Base-by-base conservation (phyloP, 2,113 vertebrate species). In the Hypanus sabinus region DNA sequence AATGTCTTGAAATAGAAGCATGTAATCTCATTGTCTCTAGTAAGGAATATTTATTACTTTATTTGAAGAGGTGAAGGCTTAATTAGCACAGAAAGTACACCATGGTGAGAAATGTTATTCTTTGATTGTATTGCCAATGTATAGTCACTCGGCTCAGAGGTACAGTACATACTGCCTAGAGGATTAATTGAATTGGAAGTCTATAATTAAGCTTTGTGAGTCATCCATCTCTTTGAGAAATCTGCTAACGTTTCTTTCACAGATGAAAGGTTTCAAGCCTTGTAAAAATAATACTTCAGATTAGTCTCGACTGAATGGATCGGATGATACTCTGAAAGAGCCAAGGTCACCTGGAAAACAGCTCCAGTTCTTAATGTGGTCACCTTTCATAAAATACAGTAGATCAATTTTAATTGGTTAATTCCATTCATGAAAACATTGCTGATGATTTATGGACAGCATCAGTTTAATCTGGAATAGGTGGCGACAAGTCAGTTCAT, bases 161-260 rank as follows among this genome's bases (percentile, higher is more conserved):
- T 38, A 71, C n/a, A 38, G 33, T 38, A 71, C n/a, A 38, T 38
- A 38, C 33, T n/a, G 36, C 27, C 65, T 22, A 18, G 33, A 70
- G 22, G 65, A 71, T 92, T 70, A 92, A 92, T 92, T 92, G 60
- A 92, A 92, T 33, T 92, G 62, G 88, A 92, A n/a, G 65, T 38
- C 36, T 92, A 33, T 71, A n/a, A 92, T 92, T 24, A 92, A 92
- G 65, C 65, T n/a, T 38, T 70, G 60, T 91, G 65, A 92, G 18
- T 71, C 88, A 38, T 70, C 5, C 22, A 71, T 92, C 88, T 71
- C 65, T 92, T 38, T 33, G 33, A 71, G 33, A 20, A 5, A 62
- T 36, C 60, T 20, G n/a, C 33, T 92, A 68, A 70, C 65, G 22
- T 92, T 92, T 92, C 62, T 92, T 36, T n/a, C 62, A 92, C 18